Evolutionary conservation across 1,140 invertebrate genomes (phyloP).

Genomic region (Pseudomyrmex pallidus): DNA sequence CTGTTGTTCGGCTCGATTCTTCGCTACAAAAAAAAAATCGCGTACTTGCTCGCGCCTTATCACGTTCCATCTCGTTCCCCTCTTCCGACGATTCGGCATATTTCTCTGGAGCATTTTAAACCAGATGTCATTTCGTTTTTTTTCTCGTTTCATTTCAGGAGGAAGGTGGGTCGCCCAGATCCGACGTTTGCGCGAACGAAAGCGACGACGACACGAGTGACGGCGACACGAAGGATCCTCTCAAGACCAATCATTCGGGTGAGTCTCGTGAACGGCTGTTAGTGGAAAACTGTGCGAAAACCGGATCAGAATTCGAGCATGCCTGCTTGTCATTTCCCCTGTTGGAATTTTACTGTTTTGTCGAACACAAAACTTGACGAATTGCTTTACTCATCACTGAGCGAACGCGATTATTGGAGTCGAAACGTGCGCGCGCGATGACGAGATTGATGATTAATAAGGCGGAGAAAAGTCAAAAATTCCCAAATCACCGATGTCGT

Average conservation of each 20-base stretch:
- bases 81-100: conserved; percentile 38
- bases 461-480: neutral
- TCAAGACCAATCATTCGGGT: conserved; percentile 81
- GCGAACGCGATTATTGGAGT: too few relatives aligned
- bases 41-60: neutral
- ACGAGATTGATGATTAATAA: too few relatives aligned
- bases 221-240: conserved; percentile 80
- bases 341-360: too few relatives aligned
- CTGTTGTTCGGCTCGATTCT: too few relatives aligned
- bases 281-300: neutral
- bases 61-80: neutral
- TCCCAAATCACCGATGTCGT: neutral
- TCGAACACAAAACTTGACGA: too few relatives aligned
- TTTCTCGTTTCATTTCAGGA: conserved; percentile 78
- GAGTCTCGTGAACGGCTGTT: conserved; percentile 29
- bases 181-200: conserved; percentile 82
- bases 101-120: conserved; percentile 58
- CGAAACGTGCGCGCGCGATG: too few relatives aligned
- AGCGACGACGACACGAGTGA: conserved; percentile 83
- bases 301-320: conserved; percentile 1
- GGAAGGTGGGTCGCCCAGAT: conserved; percentile 82
- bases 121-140: conserved; percentile 25
- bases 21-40: too few relatives aligned
- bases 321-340: neutral
- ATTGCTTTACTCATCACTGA: too few relatives aligned